phyloP scores from a whole-genome alignment of 2,113 vertebrate species.

The Coreoperca whiteheadi region DNA sequence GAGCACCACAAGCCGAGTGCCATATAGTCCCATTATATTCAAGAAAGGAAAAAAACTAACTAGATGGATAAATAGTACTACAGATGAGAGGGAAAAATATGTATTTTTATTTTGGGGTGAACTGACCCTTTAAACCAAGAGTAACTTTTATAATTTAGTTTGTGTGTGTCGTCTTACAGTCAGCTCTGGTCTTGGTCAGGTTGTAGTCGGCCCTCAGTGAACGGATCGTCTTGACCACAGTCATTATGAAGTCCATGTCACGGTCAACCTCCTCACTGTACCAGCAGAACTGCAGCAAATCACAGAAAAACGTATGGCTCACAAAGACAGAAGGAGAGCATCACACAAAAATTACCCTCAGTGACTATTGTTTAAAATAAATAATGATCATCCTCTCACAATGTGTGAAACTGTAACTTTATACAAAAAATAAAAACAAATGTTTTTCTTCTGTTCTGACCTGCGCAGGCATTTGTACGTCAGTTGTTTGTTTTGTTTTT shows the following conservation, averaged over 20 bases:
- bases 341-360: neutral
- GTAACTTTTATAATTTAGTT: neutral
- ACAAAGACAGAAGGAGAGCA: neutral
- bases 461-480: neutral
- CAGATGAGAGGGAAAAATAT: too few relatives aligned
- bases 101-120: too few relatives aligned
- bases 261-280: constrained; percentile 86
- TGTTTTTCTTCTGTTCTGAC: neutral
- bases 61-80: too few relatives aligned
- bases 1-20: too few relatives aligned
- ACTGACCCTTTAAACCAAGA: neutral
- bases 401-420: neutral
- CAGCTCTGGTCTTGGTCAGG: constrained; percentile 89
- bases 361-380: neutral
- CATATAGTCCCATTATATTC: too few relatives aligned
- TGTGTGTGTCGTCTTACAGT: constrained; percentile 84
- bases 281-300: constrained; percentile 87
- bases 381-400: neutral
- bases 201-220: constrained; percentile 92
- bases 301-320: neutral
- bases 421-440: neutral
- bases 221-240: constrained; percentile 87
- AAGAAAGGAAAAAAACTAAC: too few relatives aligned
- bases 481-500: neutral
- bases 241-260: constrained; percentile 87